Base-by-base conservation (phyloP, 2,888 invertebrate genomes). In the Pseudococcus longispinus region DNA sequence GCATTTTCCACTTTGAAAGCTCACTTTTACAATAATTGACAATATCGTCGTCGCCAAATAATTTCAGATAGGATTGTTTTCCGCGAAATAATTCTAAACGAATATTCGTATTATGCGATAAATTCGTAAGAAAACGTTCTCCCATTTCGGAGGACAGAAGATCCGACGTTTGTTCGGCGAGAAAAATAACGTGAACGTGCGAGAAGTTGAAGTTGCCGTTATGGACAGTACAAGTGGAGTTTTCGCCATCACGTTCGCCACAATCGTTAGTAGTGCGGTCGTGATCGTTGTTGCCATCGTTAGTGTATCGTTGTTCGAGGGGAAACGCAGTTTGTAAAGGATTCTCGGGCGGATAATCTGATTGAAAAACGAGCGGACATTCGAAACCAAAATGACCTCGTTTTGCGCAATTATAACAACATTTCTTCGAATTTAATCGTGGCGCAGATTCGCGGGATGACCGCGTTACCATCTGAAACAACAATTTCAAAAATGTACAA, bases 351-450 rank as follows among this genome's bases (percentile, higher is more conserved):
- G 86, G 86, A 32, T 80, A 86, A n/a, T 77, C 32, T 8, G 80
- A 86, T 6, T 80, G 20, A 26, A 29, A 77, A n/a, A 37, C 20
- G 2, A 23, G 32, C 23, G 86, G 80, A 20, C 86, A 86, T 55
- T 86, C 86, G 32, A 86, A 86, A 32, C 86, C 86, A 20, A 77
- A 86, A 80, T 86, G 86, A 9, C 86, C 86, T 11, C 20, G 18
- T 46, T 29, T 46, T 5, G 77, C 86, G 32, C 86, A 86, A 51
- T 86, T 86, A 23, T 86, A 86, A 86, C 86, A 86, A 55, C 15
- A 80, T 26, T 80, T 77, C 29, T 32, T 74, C 2, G 51, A 32
- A 77, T 86, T 86, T 46, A 70, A 26, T 26, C 46, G 65, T 5
- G 44, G 9, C n/a, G 85, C 23, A 13, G 42, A 13, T 4, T 15